These are phyloP conservation scores for Phymanthus crucifer DNA, from an alignment of 92 coral and sea anemone species.

Conservation along the genomic window DNA sequence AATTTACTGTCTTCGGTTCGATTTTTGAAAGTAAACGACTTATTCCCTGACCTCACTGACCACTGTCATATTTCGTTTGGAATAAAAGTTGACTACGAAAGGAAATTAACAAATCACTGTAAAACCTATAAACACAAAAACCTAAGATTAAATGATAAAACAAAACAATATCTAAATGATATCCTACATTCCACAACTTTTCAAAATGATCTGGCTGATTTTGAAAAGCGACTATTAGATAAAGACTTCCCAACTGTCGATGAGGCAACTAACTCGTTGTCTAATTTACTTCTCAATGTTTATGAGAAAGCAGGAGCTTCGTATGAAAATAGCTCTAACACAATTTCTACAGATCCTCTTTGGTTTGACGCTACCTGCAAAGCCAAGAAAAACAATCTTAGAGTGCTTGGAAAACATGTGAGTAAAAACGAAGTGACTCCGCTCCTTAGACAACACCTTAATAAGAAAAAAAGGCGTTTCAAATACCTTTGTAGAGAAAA, in stretches of 20 bases:
- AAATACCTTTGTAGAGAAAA: background rate
- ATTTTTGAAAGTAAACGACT: background rate
- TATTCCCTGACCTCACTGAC: background rate
- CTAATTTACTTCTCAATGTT: background rate
- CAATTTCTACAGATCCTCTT: background rate
- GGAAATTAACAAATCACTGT: too few species aligned
- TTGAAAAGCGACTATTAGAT: background rate
- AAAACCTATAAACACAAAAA: background rate
- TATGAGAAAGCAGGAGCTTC: background rate
- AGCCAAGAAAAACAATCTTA: background rate
- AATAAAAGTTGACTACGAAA: background rate
- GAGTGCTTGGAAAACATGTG: background rate
- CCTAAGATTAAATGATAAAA: background rate
- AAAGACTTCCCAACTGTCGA: background rate
- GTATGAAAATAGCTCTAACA: background rate
- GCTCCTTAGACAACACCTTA: background rate
- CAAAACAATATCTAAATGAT: background rate
- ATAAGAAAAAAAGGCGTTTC: background rate
- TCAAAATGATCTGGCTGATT: background rate
- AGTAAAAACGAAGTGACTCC: background rate
- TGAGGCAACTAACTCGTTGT: background rate
- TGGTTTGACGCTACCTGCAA: background rate
- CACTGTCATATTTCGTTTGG: background rate
- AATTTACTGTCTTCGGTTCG: background rate
- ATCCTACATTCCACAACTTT: background rate